phyloP scores from a whole-genome alignment of 1,140 invertebrate species.

The Lithobius niger region DNA sequence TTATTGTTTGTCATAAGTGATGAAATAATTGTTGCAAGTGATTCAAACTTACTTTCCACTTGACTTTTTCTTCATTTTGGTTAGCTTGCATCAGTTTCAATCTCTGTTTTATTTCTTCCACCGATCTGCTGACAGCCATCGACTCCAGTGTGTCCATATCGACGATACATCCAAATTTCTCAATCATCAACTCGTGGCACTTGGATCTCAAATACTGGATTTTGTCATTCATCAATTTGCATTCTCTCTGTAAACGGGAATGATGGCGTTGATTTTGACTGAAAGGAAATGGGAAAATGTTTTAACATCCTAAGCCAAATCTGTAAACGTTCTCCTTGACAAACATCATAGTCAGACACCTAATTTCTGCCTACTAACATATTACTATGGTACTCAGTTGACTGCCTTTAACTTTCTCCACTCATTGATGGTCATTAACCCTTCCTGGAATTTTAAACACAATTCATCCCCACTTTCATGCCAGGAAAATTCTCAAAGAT shows the following conservation, averaged over 20 bases:
- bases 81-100: background rate
- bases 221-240: conserved; percentile 38
- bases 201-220: conserved; percentile 33
- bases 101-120: conserved; percentile 1
- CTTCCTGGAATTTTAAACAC: too few species aligned
- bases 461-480: too few species aligned
- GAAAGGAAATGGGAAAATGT: background rate
- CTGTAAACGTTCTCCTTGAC: too few species aligned
- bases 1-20: too few species aligned
- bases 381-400: too few species aligned
- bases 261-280: conserved; percentile 38
- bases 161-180: background rate
- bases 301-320: too few species aligned
- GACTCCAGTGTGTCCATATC: background rate
- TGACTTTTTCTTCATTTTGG: background rate
- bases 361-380: too few species aligned
- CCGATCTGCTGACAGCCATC: background rate
- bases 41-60: background rate
- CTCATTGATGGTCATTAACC: too few species aligned
- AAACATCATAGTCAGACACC: too few species aligned
- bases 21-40: too few species aligned
- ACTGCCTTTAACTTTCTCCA: too few species aligned
- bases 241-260: conserved; percentile 36
- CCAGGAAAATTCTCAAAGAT: too few species aligned
- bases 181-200: conserved; percentile 1